Evolutionary conservation across 2,888 invertebrate species (phyloP).

Genomic region (Pyralis farinalis): DNA sequence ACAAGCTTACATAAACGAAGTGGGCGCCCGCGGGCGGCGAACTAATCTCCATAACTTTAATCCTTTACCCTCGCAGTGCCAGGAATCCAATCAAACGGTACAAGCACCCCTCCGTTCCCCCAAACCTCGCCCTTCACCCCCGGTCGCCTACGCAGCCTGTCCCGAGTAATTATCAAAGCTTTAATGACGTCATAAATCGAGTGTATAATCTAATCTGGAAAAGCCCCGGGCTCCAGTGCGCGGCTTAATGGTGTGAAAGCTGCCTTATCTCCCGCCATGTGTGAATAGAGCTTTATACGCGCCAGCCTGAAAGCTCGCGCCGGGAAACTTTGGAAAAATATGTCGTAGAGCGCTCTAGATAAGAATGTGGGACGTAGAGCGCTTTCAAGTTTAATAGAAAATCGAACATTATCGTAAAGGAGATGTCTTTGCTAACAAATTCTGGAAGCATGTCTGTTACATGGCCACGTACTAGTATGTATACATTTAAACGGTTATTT

Average conservation of each 20-base stretch:
- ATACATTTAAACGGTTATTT: slow-evolving; percentile 11
- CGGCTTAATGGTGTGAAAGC: slow-evolving; percentile 81
- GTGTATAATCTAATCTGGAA: slow-evolving; percentile 83
- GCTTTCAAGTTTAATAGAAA: slow-evolving; percentile 81
- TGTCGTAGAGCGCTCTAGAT: slow-evolving; percentile 79
- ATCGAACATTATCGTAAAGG: slow-evolving; percentile 81
- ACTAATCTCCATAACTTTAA: slow-evolving; percentile 82
- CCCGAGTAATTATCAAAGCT: slow-evolving; percentile 83
- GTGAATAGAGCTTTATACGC: slow-evolving; percentile 81
- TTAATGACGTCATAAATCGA: slow-evolving; percentile 82
- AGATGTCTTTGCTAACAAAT: slow-evolving; percentile 79
- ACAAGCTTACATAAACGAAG: slow-evolving; percentile 71
- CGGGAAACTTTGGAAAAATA: slow-evolving; percentile 81
- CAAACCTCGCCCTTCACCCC: slow-evolving; percentile 35
- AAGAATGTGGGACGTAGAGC: slow-evolving; percentile 78
- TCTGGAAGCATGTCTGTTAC: slow-evolving; percentile 62
- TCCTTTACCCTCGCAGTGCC: slow-evolving; percentile 78
- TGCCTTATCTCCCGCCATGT: slow-evolving; percentile 81
- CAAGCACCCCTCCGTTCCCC: slow-evolving; percentile 59
- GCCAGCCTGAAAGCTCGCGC: slow-evolving; percentile 77
- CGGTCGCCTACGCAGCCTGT: slow-evolving; percentile 78
- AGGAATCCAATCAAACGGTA: slow-evolving; percentile 81
- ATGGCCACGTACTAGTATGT: too few relatives aligned
- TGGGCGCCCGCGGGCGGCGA: slow-evolving; percentile 75
- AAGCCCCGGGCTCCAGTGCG: slow-evolving; percentile 80